Percentiles rank a stretch among this genome's conserved stretches.
Conservation (phyloP, 2,888 invertebrate species). For the Tenthredo distinguenda region DNA sequence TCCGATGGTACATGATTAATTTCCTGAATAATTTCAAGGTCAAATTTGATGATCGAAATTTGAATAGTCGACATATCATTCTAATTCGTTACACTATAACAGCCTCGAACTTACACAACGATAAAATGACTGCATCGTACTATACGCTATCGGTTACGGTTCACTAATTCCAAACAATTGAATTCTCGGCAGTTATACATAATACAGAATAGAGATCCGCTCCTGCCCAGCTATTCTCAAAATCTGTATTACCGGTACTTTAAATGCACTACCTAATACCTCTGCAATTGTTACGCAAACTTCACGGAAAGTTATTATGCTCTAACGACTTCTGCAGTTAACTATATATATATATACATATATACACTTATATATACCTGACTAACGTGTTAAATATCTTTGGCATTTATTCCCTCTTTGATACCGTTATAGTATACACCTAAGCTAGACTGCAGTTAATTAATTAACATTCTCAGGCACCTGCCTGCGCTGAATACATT, state of each 20-base stretch:
- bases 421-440: not conserved
- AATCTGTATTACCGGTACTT: not conserved
- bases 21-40: slow-evolving; percentile 34
- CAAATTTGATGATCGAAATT: slow-evolving; percentile 8
- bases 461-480: not conserved
- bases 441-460: not conserved
- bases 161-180: slow-evolving; percentile 3
- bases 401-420: not conserved
- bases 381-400: not conserved
- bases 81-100: not conserved
- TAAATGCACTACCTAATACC: not conserved
- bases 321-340: not conserved
- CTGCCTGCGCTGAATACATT: not conserved
- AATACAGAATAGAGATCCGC: slow-evolving; percentile 11
- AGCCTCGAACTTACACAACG: slow-evolving; percentile 26
- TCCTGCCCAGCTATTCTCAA: not conserved
- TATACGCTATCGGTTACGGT: not conserved
- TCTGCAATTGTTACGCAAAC: not conserved
- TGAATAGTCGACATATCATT: not conserved
- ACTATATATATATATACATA: not conserved
- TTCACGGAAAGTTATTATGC: not conserved
- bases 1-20: slow-evolving; percentile 57
- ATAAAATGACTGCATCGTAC: slow-evolving; percentile 18
- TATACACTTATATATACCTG: not conserved
- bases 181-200: not conserved